A percentile compares a stretch with the other conserved stretches of the same genome.
Conservation (phyloP, 1,140 invertebrate genomes). For the Notospermus geniculatus region DNA sequence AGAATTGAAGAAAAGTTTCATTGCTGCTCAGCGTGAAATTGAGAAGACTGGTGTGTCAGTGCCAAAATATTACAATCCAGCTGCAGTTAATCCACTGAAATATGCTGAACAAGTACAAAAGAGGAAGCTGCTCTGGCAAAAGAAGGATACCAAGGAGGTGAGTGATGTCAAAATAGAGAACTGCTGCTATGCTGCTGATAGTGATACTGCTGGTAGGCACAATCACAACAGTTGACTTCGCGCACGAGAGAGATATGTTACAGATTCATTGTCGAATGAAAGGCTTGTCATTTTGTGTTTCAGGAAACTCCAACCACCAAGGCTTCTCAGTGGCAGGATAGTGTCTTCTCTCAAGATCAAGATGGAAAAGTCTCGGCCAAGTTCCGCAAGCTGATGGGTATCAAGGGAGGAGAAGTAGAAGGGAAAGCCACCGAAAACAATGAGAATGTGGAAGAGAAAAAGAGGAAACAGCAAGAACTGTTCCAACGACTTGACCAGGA, state of each 20-base stretch:
- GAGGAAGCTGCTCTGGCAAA: slow-evolving; percentile 79
- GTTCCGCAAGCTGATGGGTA: slow-evolving; percentile 93
- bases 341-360: slow-evolving; percentile 78
- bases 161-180: too few relatives aligned
- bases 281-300: too few relatives aligned
- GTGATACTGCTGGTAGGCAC: too few relatives aligned
- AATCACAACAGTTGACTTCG: too few relatives aligned
- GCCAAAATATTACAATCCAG: slow-evolving; percentile 77
- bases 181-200: too few relatives aligned
- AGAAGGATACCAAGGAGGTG: slow-evolving; percentile 63
- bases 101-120: slow-evolving; percentile 88
- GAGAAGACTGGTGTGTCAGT: slow-evolving; percentile 42
- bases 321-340: slow-evolving; percentile 38
- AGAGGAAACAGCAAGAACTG: slow-evolving; percentile 79
- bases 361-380: slow-evolving; percentile 91
- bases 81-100: slow-evolving; percentile 74
- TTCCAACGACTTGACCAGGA: slow-evolving; percentile 89
- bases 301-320: slow-evolving; percentile 27
- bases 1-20: slow-evolving; percentile 40
- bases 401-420: slow-evolving; percentile 66
- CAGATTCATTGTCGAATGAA: too few relatives aligned
- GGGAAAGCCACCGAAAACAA: slow-evolving; percentile 48
- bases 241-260: too few relatives aligned
- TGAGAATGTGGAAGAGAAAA: slow-evolving; percentile 37
- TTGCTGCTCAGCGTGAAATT: slow-evolving; percentile 33